Conservation (phyloP, 2,888 invertebrate genomes). For the Caenorhabditis doughertyi region DNA sequence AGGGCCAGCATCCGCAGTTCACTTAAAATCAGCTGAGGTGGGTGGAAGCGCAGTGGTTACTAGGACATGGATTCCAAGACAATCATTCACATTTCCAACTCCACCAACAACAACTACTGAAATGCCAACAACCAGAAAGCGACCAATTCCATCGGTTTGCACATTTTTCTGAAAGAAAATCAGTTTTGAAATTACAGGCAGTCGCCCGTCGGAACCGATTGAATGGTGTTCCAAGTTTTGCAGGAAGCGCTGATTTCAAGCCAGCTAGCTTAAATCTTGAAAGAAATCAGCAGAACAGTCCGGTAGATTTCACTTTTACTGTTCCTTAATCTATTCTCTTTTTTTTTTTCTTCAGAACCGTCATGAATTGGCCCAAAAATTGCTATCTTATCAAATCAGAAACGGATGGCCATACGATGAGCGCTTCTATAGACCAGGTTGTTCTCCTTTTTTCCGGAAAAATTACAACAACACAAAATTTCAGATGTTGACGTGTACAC, state of each 20-base stretch:
- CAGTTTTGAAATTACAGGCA: too few relatives aligned
- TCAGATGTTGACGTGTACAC: constrained; percentile 62
- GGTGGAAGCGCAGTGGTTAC: constrained; percentile 49
- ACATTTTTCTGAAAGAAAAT: neutral
- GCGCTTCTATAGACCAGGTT: constrained; percentile 78
- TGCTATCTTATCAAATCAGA: constrained; percentile 78
- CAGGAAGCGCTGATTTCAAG: constrained; percentile 50
- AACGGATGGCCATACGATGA: constrained; percentile 82
- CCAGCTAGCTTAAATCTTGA: constrained; percentile 45
- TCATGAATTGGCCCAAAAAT: constrained; percentile 74
- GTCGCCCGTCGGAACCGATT: constrained; percentile 33
- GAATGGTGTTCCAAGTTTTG: constrained; percentile 51
- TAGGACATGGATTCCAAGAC: constrained; percentile 54
- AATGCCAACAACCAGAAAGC: constrained; percentile 31
- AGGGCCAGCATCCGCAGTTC: constrained; percentile 30
- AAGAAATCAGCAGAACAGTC: constrained; percentile 33
- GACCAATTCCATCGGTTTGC: constrained; percentile 38
- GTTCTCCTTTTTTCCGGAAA: neutral
- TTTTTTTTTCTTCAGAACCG: constrained; percentile 56
- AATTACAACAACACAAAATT: neutral
- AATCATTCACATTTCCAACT: constrained; percentile 44
- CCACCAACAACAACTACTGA: constrained; percentile 37
- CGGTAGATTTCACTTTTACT: constrained; percentile 6
- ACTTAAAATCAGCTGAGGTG: constrained; percentile 53
- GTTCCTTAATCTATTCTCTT: neutral